Conservation (phyloP, 2,797 vertebrate species). For the Eleutherodactylus coqui region DNA sequence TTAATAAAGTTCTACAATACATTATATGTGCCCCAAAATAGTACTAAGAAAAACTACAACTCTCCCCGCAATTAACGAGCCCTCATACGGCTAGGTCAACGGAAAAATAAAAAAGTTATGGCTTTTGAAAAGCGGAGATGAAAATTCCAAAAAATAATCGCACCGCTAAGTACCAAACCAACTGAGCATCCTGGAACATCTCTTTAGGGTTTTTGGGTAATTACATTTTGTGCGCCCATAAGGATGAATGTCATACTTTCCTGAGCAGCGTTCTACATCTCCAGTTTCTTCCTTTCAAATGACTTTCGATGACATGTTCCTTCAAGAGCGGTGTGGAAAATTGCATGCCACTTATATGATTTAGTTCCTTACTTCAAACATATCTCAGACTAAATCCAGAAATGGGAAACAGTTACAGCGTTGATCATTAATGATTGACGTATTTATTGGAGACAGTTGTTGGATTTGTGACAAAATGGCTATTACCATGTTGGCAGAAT, state of each 20-base stretch:
- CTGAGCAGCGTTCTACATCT: not conserved
- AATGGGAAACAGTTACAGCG: not conserved
- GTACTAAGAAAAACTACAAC: too few species aligned
- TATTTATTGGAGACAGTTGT: constrained; percentile 24
- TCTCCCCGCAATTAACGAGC: too few species aligned
- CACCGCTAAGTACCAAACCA: too few species aligned
- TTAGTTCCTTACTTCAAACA: not conserved
- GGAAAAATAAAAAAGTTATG: too few species aligned
- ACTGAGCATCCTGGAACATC: too few species aligned
- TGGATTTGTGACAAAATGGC: constrained; percentile 45
- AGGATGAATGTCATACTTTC: not conserved
- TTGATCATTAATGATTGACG: constrained; percentile 44
- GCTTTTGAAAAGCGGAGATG: too few species aligned
- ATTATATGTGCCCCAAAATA: too few species aligned
- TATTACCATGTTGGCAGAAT: constrained; percentile 40
- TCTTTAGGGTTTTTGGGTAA: too few species aligned
- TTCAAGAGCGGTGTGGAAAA: not conserved
- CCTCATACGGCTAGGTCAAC: too few species aligned
- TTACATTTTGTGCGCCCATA: not conserved
- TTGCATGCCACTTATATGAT: not conserved
- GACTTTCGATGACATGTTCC: not conserved
- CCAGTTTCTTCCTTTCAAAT: not conserved
- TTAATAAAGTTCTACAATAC: too few species aligned
- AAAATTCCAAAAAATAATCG: too few species aligned
- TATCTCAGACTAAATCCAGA: not conserved